These are phyloP conservation scores for Ectemnius cavifrons DNA, from an alignment of 2,888 invertebrate species.

Conservation along the genomic window DNA sequence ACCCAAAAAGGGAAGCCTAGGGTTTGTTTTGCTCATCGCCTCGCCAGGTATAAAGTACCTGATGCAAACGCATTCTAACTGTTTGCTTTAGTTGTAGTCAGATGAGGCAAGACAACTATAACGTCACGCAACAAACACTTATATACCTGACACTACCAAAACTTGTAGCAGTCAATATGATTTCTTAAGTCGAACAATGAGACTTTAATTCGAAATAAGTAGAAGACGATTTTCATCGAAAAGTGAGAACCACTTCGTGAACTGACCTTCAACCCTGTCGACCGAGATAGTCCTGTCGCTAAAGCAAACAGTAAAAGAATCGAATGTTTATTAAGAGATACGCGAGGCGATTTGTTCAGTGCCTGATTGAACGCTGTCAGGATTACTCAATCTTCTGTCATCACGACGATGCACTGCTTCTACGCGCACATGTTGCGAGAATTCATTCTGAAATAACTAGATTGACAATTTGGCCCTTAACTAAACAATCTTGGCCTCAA, in stretches of 20 bases:
- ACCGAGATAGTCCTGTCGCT: slow-evolving; percentile 25
- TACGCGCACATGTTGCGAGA: too few relatives aligned
- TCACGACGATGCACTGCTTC: too few relatives aligned
- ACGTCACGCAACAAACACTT: too few relatives aligned
- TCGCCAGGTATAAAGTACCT: background rate
- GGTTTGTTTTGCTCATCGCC: background rate
- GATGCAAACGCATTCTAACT: background rate
- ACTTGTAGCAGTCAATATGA: too few relatives aligned
- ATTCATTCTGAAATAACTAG: too few relatives aligned
- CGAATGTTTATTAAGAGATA: slow-evolving; percentile 16
- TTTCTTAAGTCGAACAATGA: too few relatives aligned
- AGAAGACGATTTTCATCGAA: background rate
- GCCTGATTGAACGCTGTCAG: background rate
- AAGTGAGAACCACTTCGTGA: slow-evolving; percentile 26
- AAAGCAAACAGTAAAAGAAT: slow-evolving; percentile 26
- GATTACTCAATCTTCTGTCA: background rate
- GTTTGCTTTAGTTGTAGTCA: background rate
- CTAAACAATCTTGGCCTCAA: too few relatives aligned
- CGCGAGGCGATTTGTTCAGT: background rate
- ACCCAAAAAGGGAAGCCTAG: background rate
- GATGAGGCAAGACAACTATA: too few relatives aligned
- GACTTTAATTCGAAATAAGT: background rate
- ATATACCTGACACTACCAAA: too few relatives aligned
- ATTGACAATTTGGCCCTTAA: too few relatives aligned
- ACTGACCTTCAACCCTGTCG: slow-evolving; percentile 28